Base-by-base conservation (phyloP, 2,113 vertebrate genomes). In the Dipodomys stephensi region DNA sequence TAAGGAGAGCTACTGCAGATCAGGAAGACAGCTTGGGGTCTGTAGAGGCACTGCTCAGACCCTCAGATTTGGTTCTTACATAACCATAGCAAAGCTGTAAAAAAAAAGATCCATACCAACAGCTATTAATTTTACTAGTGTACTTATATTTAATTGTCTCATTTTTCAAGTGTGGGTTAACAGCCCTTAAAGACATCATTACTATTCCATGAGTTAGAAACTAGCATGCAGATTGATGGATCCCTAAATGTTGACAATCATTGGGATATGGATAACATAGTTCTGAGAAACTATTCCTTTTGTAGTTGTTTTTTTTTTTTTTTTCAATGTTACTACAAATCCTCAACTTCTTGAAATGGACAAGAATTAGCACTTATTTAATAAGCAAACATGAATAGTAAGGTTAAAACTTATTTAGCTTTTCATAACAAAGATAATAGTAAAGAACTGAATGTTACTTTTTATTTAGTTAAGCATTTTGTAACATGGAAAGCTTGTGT, bases 191-290 rank as follows among this genome's bases (percentile, higher is more conserved):
- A 81, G 27, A 22, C 28, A 57, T 86, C 28, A 57, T 86, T 91
- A 76, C 46, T 80, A 76, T 95, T 87, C 68, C 46, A 82, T 74
- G 67, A 65, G 6, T 92, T 86, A 72, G 88, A 83, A 95, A 79
- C 69, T 32, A 73, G 60, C 27, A 5, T 76, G 3, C 20, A 69
- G 69, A 30, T 35, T 89, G 62, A 72, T 77, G 39, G 53, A 77
- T 77, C 44, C 68, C 62, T 84, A 23, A 88, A 49, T 81, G n/a
- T 88, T 88, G n/a, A 84, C n/a, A 76, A 64, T 35, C 68, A 67
- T 60, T 18, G 71, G 27, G 19, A 15, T 12, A 5, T 27, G 30
- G n/a, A 44, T 82, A 35, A 1, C 35, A n/a, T 30, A 90, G 57
- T 82, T 93, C 44, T 83, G 57, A 86, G 64, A 92, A 92, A 39